phyloP scores from a whole-genome alignment of 2,888 invertebrate genomes.

The Watsonalla cultraria region DNA sequence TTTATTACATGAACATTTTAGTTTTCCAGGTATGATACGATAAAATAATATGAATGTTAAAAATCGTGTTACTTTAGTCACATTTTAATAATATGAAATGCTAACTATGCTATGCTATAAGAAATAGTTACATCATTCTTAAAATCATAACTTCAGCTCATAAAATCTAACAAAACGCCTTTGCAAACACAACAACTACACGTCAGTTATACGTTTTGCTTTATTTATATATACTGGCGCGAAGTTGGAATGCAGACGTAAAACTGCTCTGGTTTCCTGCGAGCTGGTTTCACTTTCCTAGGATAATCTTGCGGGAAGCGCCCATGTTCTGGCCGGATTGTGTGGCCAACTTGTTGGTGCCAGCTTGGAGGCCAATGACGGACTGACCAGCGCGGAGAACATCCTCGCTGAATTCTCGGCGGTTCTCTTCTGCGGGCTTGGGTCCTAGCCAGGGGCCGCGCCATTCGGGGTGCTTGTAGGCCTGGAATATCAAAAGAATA shows the following conservation, averaged over 20 bases:
- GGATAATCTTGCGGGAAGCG: conserved; percentile 88
- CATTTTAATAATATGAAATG: too few relatives aligned
- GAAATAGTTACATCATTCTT: neutral
- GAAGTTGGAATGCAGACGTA: neutral
- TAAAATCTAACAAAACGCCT: neutral
- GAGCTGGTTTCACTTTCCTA: conserved; percentile 80
- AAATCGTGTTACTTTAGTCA: too few relatives aligned
- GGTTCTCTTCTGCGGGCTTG: conserved; percentile 90
- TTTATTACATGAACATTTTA: too few relatives aligned
- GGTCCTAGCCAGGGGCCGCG: conserved; percentile 90
- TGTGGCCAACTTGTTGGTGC: conserved; percentile 90
- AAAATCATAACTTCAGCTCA: neutral
- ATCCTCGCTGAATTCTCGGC: conserved; percentile 88
- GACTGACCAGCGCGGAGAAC: conserved; percentile 90
- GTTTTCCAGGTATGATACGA: too few relatives aligned
- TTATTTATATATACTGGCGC: neutral
- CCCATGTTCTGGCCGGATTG: conserved; percentile 93
- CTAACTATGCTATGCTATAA: too few relatives aligned
- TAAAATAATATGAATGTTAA: too few relatives aligned
- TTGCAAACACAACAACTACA: neutral
- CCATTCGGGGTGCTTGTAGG: conserved; percentile 91
- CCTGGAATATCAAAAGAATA: conserved; percentile 56
- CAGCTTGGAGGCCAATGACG: conserved; percentile 92
- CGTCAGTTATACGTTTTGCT: neutral
- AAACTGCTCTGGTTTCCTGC: conserved; percentile 8